A percentile compares a stretch with the other conserved stretches of the same genome.
phyloP scores from a whole-genome alignment of 1,140 invertebrate species.

The Batillaria attramentaria region DNA sequence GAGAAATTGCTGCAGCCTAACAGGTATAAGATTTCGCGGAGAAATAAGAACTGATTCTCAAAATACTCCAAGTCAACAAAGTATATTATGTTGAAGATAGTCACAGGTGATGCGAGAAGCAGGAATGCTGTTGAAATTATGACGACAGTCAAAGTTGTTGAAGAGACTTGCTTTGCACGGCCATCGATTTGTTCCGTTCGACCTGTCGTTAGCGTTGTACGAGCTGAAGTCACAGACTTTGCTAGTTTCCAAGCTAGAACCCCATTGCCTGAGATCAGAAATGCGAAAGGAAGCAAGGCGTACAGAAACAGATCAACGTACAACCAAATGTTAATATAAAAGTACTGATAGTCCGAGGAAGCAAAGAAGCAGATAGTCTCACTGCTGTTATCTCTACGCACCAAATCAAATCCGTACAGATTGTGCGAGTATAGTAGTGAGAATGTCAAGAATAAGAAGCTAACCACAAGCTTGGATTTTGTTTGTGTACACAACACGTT shows the following conservation, averaged over 20 bases:
- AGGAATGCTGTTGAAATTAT: no score
- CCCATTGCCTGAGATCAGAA: background rate
- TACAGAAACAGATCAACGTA: conserved; percentile 43
- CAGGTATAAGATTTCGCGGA: no score
- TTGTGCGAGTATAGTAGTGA: conserved; percentile 33
- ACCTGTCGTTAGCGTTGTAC: no score
- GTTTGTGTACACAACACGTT: conserved; percentile 19
- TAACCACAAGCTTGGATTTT: conserved; percentile 11
- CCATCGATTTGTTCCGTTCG: no score
- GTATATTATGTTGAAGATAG: no score
- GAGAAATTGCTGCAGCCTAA: no score
- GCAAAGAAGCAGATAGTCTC: background rate
- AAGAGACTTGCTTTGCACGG: no score
- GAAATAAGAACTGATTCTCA: no score
- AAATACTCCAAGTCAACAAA: no score
- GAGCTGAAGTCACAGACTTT: background rate
- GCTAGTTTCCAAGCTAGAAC: conserved; percentile 12
- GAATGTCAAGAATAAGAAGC: conserved; percentile 21
- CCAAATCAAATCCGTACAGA: conserved; percentile 39
- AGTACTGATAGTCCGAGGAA: conserved; percentile 20
- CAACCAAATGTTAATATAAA: conserved; percentile 39
- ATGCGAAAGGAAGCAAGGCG: conserved; percentile 18
- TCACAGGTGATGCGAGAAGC: no score
- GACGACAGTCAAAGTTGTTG: no score
- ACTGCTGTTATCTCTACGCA: conserved; percentile 7